Evolutionary conservation across 1,140 invertebrate species (phyloP), one percentile per base, ranked within the genome.

Genomic region (Charaxes varanes): DNA sequence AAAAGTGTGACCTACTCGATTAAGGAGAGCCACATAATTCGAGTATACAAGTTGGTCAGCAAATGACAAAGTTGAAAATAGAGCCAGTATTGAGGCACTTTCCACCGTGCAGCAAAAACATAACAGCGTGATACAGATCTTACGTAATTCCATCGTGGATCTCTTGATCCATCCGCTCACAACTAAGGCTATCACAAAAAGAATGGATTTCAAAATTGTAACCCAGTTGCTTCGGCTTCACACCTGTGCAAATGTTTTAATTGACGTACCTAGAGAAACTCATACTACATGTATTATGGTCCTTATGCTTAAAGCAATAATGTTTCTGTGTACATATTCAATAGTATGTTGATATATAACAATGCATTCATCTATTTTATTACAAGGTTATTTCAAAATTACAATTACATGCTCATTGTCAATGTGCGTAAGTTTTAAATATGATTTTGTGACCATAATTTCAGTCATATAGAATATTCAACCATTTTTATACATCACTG

Each of bases 1-100:
- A 3, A 79, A 28, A 5, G 56, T 51, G 31, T 83, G 74, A 3
- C 77, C 76, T 37, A 36, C 58, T 26, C 66, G 64, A 11, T 59
- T 53, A 1, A 83, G 59, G 14, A 62, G 46, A 6, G 67, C 66
- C 7, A 78, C 23, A 46, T 73, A 80, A 27, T 62, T 68, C 49
- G 72, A 47, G 30, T 53, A 83, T 1, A 83, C 67, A n/a, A 70
- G 35, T 38, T 83, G 74, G 38, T 80, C 76, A 21, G 74, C 33
- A 43, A 62, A 80, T 11, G 79, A 83, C 13, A 83, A 35, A n/a
- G 74, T 65, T 4, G 76, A 78, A 48, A 80, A 80, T 3, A 83
- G 35, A 2, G 74, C 79, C 2, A 83, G 47, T 22, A 83, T 80
- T 1, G 59, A 63, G 30, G 79, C 74, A 55, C 64, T 54, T 38